These are phyloP conservation scores for Drosophila pseudotalamancana DNA, from an alignment of 2,888 invertebrate species.

Conservation along the genomic window DNA sequence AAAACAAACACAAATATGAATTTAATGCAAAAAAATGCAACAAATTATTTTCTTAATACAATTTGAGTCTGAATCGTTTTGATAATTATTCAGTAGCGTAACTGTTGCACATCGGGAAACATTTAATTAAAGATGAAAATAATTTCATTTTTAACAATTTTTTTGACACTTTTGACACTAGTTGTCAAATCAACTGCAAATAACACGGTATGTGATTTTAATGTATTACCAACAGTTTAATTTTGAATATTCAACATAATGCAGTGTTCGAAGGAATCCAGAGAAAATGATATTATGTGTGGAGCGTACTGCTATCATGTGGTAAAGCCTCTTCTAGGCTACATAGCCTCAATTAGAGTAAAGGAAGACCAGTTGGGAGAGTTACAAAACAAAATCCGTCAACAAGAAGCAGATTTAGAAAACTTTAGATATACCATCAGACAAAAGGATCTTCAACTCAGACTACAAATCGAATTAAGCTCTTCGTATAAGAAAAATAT, in stretches of 20 bases:
- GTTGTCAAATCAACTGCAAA: neutral
- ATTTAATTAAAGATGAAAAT: too few relatives aligned
- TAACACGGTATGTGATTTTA: neutral
- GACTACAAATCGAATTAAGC: neutral
- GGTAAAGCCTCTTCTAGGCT: constrained; percentile 9
- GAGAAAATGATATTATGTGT: neutral
- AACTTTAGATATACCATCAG: neutral
- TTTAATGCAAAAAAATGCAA: too few relatives aligned
- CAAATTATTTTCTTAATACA: too few relatives aligned
- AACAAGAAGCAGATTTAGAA: neutral
- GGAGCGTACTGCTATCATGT: constrained; percentile 1
- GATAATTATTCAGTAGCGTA: too few relatives aligned
- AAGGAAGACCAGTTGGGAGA: neutral
- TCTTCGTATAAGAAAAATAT: neutral
- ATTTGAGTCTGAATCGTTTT: too few relatives aligned
- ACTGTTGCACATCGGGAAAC: too few relatives aligned
- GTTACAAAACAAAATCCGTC: neutral
- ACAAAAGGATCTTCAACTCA: neutral
- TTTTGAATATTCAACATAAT: too few relatives aligned
- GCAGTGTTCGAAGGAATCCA: neutral
- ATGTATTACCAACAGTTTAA: neutral
- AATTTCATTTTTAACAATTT: too few relatives aligned
- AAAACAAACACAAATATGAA: too few relatives aligned
- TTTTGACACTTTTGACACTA: neutral
- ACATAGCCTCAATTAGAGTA: neutral